A percentile compares a stretch with the other conserved stretches of the same genome.
phyloP scores from a whole-genome alignment of 2,888 invertebrate species.

The Spodoptera exigua region DNA sequence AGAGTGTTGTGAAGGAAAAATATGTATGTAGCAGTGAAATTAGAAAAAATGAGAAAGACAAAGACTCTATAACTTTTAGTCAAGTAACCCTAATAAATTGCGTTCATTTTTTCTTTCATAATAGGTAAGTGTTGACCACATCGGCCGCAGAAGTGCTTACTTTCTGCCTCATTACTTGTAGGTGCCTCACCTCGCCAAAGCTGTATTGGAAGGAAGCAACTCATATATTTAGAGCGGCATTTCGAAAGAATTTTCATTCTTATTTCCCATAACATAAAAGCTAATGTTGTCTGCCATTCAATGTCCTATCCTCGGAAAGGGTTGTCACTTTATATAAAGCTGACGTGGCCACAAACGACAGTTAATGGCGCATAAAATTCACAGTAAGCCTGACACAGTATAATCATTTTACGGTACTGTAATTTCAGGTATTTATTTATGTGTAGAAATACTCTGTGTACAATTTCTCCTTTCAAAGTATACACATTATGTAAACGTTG shows the following conservation, averaged over 20 bases:
- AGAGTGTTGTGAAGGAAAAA: too few species aligned
- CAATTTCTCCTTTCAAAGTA: conserved; percentile 34
- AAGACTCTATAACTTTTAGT: conserved; percentile 4
- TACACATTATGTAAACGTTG: conserved; percentile 28
- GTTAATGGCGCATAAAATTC: conserved; percentile 86
- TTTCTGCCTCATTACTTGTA: conserved; percentile 75
- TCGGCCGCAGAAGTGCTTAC: conserved; percentile 64
- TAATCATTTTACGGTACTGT: conserved; percentile 74
- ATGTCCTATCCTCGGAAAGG: conserved; percentile 69
- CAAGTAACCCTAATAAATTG: conserved; percentile 2
- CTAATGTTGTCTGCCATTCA: conserved; percentile 63
- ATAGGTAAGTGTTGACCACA: conserved; percentile 41
- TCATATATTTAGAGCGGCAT: conserved; percentile 67
- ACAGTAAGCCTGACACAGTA: conserved; percentile 75
- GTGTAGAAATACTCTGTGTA: conserved; percentile 36
- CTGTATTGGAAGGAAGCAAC: conserved; percentile 72
- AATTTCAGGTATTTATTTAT: conserved; percentile 63
- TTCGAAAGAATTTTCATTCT: conserved; percentile 60
- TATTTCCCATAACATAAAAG: conserved; percentile 60
- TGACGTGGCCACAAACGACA: conserved; percentile 82
- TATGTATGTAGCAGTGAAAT: too few species aligned
- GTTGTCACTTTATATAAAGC: conserved; percentile 84
- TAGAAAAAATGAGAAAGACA: not conserved
- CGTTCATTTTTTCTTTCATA: conserved; percentile 19
- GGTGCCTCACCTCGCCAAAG: conserved; percentile 65